Evolutionary conservation across 92 coral and sea anemone genomes (phyloP).

Genomic region (Palythoa grandis): DNA sequence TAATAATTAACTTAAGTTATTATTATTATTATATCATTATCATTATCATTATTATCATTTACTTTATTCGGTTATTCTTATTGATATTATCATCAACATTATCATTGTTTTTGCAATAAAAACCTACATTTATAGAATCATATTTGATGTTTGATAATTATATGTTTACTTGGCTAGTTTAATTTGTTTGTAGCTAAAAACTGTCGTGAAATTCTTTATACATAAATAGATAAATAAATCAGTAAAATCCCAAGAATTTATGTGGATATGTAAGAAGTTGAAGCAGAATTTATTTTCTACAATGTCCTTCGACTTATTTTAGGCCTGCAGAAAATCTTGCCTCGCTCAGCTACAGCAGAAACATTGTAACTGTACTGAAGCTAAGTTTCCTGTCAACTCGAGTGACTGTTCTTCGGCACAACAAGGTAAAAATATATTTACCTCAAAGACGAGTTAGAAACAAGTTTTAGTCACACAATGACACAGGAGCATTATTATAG

Average conservation of each 20-base stretch:
- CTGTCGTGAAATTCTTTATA: too few relatives aligned
- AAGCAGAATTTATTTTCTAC: neutral
- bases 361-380: conserved; percentile 31
- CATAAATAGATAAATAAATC: neutral
- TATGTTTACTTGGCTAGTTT: too few relatives aligned
- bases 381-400: conserved; percentile 23
- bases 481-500: neutral
- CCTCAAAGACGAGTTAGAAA: neutral
- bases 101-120: too few relatives aligned
- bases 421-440: neutral
- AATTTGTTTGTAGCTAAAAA: too few relatives aligned
- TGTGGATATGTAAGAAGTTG: neutral
- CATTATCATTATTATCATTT: too few relatives aligned
- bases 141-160: too few relatives aligned
- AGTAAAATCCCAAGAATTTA: neutral
- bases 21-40: too few relatives aligned
- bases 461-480: neutral
- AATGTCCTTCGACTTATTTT: neutral
- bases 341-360: conserved; percentile 21
- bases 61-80: too few relatives aligned
- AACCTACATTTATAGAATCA: too few relatives aligned
- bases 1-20: too few relatives aligned
- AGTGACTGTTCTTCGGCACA: conserved; percentile 9
- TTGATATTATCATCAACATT: too few relatives aligned
- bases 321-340: conserved; percentile 42